phyloP scores from a whole-genome alignment of 2,113 vertebrate genomes.

The Vimba vimba region DNA sequence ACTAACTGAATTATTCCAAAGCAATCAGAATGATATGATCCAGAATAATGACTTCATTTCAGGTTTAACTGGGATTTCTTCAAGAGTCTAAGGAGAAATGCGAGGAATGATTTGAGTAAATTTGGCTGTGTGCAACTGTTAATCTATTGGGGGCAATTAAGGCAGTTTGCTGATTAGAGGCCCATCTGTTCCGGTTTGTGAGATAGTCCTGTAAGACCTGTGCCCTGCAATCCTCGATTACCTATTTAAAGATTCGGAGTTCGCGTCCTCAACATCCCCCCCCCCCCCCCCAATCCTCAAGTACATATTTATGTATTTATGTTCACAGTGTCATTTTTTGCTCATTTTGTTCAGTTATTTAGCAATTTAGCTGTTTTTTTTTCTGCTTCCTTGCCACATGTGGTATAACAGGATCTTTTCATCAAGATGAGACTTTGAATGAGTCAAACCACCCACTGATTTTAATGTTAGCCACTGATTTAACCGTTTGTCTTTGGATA shows the following conservation, averaged over 20 bases:
- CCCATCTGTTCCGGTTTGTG: conserved; percentile 61
- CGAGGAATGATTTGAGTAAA: conserved; percentile 62
- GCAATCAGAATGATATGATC: background rate
- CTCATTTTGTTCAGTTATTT: background rate
- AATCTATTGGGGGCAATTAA: conserved; percentile 70
- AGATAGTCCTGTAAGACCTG: conserved; percentile 57
- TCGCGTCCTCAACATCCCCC: background rate
- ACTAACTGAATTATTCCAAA: conserved; percentile 24
- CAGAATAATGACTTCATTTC: conserved; percentile 21
- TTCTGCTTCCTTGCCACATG: background rate
- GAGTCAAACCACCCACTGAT: conserved; percentile 7
- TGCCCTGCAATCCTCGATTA: conserved; percentile 52
- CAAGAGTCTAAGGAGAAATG: conserved; percentile 60
- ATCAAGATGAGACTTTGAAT: conserved; percentile 7
- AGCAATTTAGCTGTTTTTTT: background rate
- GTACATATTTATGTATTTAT: background rate
- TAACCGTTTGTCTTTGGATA: background rate
- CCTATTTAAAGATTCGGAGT: conserved; percentile 60
- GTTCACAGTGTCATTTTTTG: background rate
- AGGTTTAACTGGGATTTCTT: background rate
- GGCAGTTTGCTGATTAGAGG: conserved; percentile 64
- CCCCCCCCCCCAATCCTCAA: background rate
- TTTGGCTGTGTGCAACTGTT: conserved; percentile 61
- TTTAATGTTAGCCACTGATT: background rate
- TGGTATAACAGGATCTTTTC: background rate